These are phyloP conservation scores for Colossoma macropomum DNA, from an alignment of 2,113 vertebrate genomes.

Conservation along the genomic window DNA sequence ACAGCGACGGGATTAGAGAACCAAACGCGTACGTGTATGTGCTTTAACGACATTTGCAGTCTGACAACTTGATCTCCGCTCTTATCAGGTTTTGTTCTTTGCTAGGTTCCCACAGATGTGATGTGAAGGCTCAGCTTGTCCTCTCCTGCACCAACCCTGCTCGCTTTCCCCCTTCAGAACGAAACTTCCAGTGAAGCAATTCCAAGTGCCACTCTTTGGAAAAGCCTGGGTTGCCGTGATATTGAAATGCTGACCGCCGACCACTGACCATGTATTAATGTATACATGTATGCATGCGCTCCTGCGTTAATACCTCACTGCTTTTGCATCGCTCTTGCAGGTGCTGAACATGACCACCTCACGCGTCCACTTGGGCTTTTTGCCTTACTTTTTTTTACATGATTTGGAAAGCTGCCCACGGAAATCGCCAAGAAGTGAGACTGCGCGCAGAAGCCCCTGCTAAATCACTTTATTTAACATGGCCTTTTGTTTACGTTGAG, in stretches of 20 bases:
- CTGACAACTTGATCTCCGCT: slow-evolving; percentile 35
- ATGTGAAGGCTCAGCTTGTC: slow-evolving; percentile 44
- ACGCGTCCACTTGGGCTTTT: slow-evolving; percentile 48
- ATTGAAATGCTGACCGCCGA: too few relatives aligned
- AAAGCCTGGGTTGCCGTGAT: too few relatives aligned
- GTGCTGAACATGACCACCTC: neutral
- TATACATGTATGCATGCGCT: neutral
- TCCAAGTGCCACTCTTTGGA: slow-evolving; percentile 60
- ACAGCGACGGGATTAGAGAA: neutral
- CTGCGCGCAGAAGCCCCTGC: neutral
- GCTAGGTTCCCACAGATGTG: slow-evolving; percentile 13
- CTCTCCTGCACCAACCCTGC: slow-evolving; percentile 33
- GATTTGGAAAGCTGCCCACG: slow-evolving; percentile 76
- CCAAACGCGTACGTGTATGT: neutral
- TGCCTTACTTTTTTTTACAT: neutral
- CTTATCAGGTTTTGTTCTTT: slow-evolving; percentile 4
- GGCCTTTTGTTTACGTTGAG: slow-evolving; percentile 83
- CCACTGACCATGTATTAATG: too few relatives aligned
- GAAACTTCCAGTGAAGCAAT: slow-evolving; percentile 81
- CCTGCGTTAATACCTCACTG: too few relatives aligned
- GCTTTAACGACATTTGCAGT: neutral
- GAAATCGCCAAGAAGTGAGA: too few relatives aligned
- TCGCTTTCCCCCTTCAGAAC: slow-evolving; percentile 78
- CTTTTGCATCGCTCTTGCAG: neutral
- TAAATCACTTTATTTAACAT: slow-evolving; percentile 83